These are phyloP conservation scores for Papilio dardanus DNA, from an alignment of 1,140 invertebrate species.

Conservation along the genomic window DNA sequence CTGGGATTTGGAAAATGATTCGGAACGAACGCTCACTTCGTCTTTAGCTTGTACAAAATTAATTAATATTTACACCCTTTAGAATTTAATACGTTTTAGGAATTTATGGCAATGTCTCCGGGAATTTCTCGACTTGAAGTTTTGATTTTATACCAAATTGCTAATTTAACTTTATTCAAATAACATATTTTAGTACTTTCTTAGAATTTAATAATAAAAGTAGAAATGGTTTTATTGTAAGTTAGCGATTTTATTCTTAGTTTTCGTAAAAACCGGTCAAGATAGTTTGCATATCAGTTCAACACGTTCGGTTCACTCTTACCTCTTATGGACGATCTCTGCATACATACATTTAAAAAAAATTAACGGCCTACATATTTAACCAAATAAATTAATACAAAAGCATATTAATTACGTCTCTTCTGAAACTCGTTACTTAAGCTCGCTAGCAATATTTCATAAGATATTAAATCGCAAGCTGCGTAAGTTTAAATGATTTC, in stretches of 20 bases:
- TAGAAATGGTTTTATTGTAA: background rate
- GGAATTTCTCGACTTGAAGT: background rate
- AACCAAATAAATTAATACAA: background rate
- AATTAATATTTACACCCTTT: constrained; percentile 23
- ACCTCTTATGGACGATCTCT: too few relatives aligned
- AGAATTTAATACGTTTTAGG: constrained; percentile 14
- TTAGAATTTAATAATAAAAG: background rate
- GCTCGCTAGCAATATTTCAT: background rate
- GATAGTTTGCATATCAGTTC: background rate
- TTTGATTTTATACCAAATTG: background rate
- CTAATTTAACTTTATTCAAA: background rate
- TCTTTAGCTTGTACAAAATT: constrained; percentile 22
- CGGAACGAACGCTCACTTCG: constrained; percentile 3
- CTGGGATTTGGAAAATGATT: constrained; percentile 20
- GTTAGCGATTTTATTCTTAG: background rate
- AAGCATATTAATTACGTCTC: background rate
- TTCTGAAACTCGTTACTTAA: background rate
- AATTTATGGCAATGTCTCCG: background rate
- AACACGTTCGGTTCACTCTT: too few relatives aligned
- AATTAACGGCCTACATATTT: too few relatives aligned
- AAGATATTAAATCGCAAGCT: background rate
- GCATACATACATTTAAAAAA: too few relatives aligned
- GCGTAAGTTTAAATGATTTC: constrained; percentile 6
- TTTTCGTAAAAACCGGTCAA: too few relatives aligned
- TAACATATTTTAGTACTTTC: background rate